phyloP scores from a whole-genome alignment of 2,113 vertebrate species.

The Hippocampus guttulatus region DNA sequence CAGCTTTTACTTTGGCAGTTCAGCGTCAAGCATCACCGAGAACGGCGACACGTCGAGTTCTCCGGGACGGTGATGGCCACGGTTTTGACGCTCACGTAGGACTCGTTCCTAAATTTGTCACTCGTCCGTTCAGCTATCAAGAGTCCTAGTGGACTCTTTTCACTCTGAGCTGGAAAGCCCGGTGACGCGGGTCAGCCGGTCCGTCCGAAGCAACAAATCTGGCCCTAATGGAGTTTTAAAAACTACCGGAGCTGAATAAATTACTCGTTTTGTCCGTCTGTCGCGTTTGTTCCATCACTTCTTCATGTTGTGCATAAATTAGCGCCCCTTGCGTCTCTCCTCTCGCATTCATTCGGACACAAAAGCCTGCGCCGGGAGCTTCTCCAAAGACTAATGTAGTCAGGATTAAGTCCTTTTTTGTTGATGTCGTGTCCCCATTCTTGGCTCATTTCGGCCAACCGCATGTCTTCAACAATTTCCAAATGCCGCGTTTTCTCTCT shows the following conservation, averaged over 20 bases:
- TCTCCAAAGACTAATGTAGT: slow-evolving; percentile 55
- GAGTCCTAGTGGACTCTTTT: background rate
- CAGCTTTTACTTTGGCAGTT: background rate
- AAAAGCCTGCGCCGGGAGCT: slow-evolving; percentile 43
- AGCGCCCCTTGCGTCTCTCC: slow-evolving; percentile 21
- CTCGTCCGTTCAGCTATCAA: background rate
- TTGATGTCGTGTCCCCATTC: slow-evolving; percentile 39
- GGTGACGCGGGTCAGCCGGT: slow-evolving; percentile 2
- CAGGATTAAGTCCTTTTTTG: slow-evolving; percentile 56
- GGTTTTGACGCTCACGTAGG: background rate
- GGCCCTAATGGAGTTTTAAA: slow-evolving; percentile 2
- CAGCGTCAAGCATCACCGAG: background rate
- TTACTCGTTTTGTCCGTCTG: slow-evolving; percentile 46
- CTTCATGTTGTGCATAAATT: slow-evolving; percentile 60
- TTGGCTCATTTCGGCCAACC: slow-evolving; percentile 39
- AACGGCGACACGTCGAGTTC: too few relatives aligned
- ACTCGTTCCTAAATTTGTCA: background rate
- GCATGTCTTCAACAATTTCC: slow-evolving; percentile 12
- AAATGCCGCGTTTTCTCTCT: background rate
- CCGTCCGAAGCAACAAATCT: slow-evolving; percentile 9
- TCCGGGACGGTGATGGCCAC: background rate
- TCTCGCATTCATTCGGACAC: slow-evolving; percentile 52
- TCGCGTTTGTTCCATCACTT: slow-evolving; percentile 36
- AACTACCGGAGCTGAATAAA: slow-evolving; percentile 39
- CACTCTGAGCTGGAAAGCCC: background rate